Percentiles rank a stretch among this genome's conserved stretches.
Evolutionary conservation across 2,888 invertebrate species (phyloP).

Genomic region (Dyspetes luteomarginatus): DNA sequence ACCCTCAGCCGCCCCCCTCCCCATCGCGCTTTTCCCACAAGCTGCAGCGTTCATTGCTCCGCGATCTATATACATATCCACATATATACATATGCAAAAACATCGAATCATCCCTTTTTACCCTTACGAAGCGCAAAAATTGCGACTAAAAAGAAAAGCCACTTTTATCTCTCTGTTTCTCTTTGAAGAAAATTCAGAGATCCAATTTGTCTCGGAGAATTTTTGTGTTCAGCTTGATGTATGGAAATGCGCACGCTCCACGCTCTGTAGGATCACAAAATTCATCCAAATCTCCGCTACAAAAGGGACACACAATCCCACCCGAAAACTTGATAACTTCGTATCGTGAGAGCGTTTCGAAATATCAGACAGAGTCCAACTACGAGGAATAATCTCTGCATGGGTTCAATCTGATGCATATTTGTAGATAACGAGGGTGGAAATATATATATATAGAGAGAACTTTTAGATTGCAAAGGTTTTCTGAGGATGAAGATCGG

Average conservation of each 20-base stretch:
- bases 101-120: constrained; percentile 16
- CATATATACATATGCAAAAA: neutral
- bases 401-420: neutral
- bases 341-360: neutral
- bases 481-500: neutral
- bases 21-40: constrained; percentile 14
- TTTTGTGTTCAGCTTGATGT: neutral
- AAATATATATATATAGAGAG: neutral
- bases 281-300: neutral
- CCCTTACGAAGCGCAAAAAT: neutral
- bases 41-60: constrained; percentile 35
- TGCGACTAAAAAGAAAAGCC: constrained; percentile 11
- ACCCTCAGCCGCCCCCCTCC: constrained; percentile 6
- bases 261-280: neutral
- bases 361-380: neutral
- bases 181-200: constrained; percentile 12
- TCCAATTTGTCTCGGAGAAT: neutral
- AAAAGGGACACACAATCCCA: neutral
- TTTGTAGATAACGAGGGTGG: neutral
- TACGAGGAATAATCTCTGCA: neutral
- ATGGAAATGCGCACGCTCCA: neutral
- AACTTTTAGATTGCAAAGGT: constrained; percentile 31
- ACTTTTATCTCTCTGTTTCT: constrained; percentile 15
- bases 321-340: neutral
- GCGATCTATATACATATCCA: constrained; percentile 25